phyloP scores from a whole-genome alignment of 2,113 vertebrate species.

The Gulo gulo region DNA sequence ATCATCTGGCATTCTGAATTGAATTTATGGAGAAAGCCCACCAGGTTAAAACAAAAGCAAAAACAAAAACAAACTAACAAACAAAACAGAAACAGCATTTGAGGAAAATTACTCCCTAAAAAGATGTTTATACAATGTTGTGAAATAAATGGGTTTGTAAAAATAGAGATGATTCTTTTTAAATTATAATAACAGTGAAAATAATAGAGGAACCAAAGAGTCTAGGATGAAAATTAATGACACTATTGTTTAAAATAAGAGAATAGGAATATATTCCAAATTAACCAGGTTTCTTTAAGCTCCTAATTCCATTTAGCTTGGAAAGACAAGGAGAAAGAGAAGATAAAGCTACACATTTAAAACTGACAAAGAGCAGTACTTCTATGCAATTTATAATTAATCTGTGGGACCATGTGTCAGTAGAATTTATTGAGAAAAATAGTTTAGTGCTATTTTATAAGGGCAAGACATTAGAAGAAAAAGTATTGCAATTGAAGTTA shows the following conservation, averaged over 20 bases:
- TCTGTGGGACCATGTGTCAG: constrained; percentile 59
- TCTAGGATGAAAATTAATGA: constrained; percentile 60
- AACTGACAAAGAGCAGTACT: constrained; percentile 64
- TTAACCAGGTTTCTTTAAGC: constrained; percentile 57
- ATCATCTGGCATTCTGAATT: neutral
- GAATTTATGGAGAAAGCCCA: neutral
- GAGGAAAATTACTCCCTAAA: constrained; percentile 48
- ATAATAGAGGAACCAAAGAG: constrained; percentile 34
- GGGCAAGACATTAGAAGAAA: constrained; percentile 66
- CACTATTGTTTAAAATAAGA: constrained; percentile 62
- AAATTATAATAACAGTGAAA: constrained; percentile 54
- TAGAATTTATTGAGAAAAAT: constrained; percentile 75
- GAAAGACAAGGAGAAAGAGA: constrained; percentile 56
- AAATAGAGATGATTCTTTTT: constrained; percentile 38
- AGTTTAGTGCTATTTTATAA: constrained; percentile 70
- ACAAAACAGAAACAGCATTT: constrained; percentile 11
- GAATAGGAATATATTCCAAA: constrained; percentile 24
- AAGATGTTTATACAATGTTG: neutral
- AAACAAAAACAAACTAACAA: neutral
- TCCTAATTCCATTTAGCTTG: constrained; percentile 59
- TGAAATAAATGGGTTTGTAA: constrained; percentile 43
- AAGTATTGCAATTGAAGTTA: constrained; percentile 65
- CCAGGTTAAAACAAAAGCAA: neutral
- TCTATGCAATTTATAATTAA: constrained; percentile 75
- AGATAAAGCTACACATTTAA: constrained; percentile 71